phyloP scores from a whole-genome alignment of 2,888 invertebrate species.

The Listrodromus nycthemerus region DNA sequence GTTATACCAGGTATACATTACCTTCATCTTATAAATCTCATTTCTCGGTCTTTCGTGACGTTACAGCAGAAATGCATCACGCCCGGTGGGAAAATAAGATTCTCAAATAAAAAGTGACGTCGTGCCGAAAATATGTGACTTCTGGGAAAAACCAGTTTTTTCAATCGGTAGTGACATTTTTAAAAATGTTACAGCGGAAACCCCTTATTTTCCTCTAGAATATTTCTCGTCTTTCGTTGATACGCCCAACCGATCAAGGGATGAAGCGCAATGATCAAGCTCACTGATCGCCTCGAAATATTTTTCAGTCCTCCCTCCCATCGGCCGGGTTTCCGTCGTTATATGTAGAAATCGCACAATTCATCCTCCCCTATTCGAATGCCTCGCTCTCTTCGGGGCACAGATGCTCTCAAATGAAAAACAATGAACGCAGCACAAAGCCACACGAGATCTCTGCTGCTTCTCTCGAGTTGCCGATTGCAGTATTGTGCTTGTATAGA shows the following conservation, averaged over 20 bases:
- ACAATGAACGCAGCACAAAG: conserved; percentile 50
- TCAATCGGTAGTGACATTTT: too few species aligned
- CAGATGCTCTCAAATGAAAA: conserved; percentile 53
- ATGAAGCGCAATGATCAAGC: background rate
- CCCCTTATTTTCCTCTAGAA: too few species aligned
- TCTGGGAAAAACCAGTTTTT: too few species aligned
- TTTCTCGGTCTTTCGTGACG: too few species aligned
- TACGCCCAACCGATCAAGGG: background rate
- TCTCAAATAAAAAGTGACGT: too few species aligned
- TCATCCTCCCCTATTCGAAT: background rate
- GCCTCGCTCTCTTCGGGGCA: background rate
- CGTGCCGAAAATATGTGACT: too few species aligned
- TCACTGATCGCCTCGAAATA: background rate
- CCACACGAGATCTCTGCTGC: conserved; percentile 30
- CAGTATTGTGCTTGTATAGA: background rate
- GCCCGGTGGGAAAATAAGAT: too few species aligned
- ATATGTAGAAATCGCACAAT: background rate
- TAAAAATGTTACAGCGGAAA: too few species aligned
- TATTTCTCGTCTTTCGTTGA: background rate
- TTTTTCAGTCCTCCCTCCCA: background rate
- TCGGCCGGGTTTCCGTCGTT: background rate
- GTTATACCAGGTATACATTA: too few species aligned
- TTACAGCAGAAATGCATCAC: too few species aligned
- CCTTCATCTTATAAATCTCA: too few species aligned
- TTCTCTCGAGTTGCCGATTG: background rate